Conservation (phyloP, 1,140 invertebrate genomes). For the Drosophila arizonae region DNA sequence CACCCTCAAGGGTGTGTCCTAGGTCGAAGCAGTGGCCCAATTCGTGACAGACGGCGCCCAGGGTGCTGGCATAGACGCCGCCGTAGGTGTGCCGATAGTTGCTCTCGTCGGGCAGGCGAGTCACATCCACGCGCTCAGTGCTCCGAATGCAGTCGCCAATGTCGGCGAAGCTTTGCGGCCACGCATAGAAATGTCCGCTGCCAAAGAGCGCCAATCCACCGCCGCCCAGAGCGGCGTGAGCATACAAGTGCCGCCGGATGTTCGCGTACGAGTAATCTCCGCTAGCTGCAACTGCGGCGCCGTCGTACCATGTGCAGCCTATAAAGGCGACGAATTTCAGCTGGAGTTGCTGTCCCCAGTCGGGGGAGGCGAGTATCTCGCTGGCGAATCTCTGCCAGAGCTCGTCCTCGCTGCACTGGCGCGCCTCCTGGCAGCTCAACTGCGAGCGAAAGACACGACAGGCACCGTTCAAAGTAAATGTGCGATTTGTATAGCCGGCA, state of each 20-base stretch:
- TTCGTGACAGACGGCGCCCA: slow-evolving; percentile 97
- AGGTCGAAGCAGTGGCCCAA: slow-evolving; percentile 97
- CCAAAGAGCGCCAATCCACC: slow-evolving; percentile 96
- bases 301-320: slow-evolving; percentile 92
- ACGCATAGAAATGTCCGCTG: slow-evolving; percentile 94
- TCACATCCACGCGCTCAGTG: slow-evolving; percentile 86
- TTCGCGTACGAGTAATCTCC: slow-evolving; percentile 88
- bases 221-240: slow-evolving; percentile 93
- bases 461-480: slow-evolving; percentile 89
- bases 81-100: slow-evolving; percentile 92
- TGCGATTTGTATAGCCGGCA: slow-evolving; percentile 90
- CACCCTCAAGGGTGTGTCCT: slow-evolving; percentile 93
- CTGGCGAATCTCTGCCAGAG: slow-evolving; percentile 93
- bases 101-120: slow-evolving; percentile 93
- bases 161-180: slow-evolving; percentile 90
- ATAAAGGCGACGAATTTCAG: slow-evolving; percentile 95
- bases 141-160: slow-evolving; percentile 86
- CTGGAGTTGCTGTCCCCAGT: slow-evolving; percentile 84
- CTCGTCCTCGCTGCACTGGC: slow-evolving; percentile 89
- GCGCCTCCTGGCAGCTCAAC: slow-evolving; percentile 88
- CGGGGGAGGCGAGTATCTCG: slow-evolving; percentile 88
- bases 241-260: slow-evolving; percentile 89
- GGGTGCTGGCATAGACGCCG: slow-evolving; percentile 94
- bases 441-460: slow-evolving; percentile 89
- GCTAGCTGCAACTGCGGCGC: slow-evolving; percentile 84